A percentile compares a stretch with the other conserved stretches of the same genome.
These are phyloP conservation scores for Aethes cnicana DNA, from an alignment of 2,888 invertebrate species.

Conservation along the genomic window DNA sequence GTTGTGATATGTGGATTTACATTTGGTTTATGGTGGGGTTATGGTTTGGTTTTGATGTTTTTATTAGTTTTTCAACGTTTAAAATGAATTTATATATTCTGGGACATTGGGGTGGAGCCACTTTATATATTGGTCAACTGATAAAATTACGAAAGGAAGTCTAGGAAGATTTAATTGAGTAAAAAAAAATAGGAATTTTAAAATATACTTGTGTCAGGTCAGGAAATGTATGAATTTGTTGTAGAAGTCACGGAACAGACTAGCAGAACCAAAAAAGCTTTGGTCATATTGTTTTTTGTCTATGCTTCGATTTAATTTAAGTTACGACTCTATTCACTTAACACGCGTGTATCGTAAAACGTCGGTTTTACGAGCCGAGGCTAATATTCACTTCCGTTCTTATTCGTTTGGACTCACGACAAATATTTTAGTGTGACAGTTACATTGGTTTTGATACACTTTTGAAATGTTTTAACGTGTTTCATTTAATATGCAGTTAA, in stretches of 20 bases:
- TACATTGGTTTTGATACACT: constrained; percentile 23
- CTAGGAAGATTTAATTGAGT: too few species aligned
- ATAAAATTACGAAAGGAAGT: too few species aligned
- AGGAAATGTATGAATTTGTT: too few species aligned
- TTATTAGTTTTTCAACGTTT: constrained; percentile 5
- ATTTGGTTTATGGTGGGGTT: constrained; percentile 18
- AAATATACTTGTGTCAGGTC: too few species aligned
- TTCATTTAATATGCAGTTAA: constrained; percentile 12
- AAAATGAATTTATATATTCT: too few species aligned
- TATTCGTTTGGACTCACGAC: constrained; percentile 34
- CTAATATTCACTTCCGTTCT: constrained; percentile 31
- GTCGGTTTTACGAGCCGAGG: constrained; percentile 32
- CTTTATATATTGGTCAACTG: too few species aligned
- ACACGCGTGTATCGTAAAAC: constrained; percentile 43
- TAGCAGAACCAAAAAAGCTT: too few species aligned
- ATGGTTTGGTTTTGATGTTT: constrained; percentile 2
- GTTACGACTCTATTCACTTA: constrained; percentile 40
- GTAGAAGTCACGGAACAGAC: too few species aligned
- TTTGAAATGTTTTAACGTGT: constrained; percentile 2
- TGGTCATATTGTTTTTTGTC: too few species aligned
- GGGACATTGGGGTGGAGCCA: too few species aligned
- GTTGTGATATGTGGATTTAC: constrained; percentile 23
- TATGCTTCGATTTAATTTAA: too few species aligned
- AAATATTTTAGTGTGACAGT: constrained; percentile 27
- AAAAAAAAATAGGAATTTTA: too few species aligned